Evolutionary conservation across 2,888 invertebrate genomes (phyloP).

Genomic region (Philereme vetulata): DNA sequence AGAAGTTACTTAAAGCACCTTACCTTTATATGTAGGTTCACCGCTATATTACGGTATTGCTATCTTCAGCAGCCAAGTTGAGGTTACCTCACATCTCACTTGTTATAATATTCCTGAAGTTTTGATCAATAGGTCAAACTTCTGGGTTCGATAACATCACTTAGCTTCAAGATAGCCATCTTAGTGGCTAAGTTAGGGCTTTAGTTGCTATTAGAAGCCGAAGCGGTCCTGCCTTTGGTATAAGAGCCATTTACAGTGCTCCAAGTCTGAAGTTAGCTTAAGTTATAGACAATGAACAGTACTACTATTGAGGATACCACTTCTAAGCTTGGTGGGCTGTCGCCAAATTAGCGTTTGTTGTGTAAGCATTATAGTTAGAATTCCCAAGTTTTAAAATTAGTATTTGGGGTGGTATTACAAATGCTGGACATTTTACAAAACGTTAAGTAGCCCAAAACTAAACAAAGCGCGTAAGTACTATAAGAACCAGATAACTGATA

Average conservation of each 20-base stretch:
- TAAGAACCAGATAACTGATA: too few relatives aligned
- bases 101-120: constrained; percentile 2
- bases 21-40: too few relatives aligned
- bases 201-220: constrained; percentile 11
- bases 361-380: too few relatives aligned
- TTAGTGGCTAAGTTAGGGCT: constrained; percentile 10
- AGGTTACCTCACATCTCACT: background rate
- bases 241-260: constrained; percentile 7
- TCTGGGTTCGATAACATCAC: constrained; percentile 8
- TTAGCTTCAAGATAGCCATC: constrained; percentile 4
- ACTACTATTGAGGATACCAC: background rate
- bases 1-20: too few relatives aligned
- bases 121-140: constrained; percentile 13
- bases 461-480: too few relatives aligned
- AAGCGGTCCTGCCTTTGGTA: constrained; percentile 4
- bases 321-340: background rate
- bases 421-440: too few relatives aligned
- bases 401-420: too few relatives aligned
- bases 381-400: too few relatives aligned
- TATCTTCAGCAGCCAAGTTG: too few relatives aligned
- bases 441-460: too few relatives aligned
- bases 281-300: constrained; percentile 12
- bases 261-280: constrained; percentile 7
- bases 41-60: too few relatives aligned
- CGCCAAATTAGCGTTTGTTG: too few relatives aligned